A percentile compares a stretch with the other conserved stretches of the same genome.
phyloP scores from a whole-genome alignment of 2,113 vertebrate species.

The Mungos mungo region DNA sequence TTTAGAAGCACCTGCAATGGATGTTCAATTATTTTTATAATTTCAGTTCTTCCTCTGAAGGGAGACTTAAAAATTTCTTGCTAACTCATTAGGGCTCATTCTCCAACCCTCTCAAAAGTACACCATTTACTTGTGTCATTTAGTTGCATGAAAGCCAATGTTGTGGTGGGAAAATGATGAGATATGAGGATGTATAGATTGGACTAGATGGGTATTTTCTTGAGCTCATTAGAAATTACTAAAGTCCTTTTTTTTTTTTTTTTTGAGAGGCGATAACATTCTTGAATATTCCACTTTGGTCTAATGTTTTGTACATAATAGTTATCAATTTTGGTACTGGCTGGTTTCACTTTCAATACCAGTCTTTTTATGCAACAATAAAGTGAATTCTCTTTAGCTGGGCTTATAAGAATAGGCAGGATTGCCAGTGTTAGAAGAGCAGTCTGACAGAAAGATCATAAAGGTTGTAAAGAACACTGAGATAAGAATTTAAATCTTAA shows the following conservation, averaged over 20 bases:
- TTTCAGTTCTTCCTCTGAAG: not conserved
- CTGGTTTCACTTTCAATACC: not conserved
- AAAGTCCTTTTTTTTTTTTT: not conserved
- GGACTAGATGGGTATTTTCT: not conserved
- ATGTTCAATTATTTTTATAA: not conserved
- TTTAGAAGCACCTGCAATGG: not conserved
- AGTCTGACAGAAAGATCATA: not conserved
- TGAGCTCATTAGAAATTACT: not conserved
- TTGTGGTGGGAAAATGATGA: not conserved
- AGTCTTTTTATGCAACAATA: not conserved
- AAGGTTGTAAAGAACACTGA: not conserved
- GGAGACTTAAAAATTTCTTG: not conserved
- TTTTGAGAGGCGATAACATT: not conserved
- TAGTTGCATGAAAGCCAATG: not conserved
- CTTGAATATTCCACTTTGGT: not conserved
- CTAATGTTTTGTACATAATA: not conserved
- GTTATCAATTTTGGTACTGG: not conserved
- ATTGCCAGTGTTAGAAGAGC: not conserved
- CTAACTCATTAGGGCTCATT: not conserved
- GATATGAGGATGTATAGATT: not conserved
- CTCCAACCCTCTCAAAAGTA: not conserved
- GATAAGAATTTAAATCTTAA: not conserved
- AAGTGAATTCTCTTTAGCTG: not conserved
- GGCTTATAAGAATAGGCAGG: not conserved
- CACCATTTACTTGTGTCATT: not conserved